These are phyloP conservation scores for Cololabis saira DNA, from an alignment of 2,113 vertebrate species.

Conservation along the genomic window DNA sequence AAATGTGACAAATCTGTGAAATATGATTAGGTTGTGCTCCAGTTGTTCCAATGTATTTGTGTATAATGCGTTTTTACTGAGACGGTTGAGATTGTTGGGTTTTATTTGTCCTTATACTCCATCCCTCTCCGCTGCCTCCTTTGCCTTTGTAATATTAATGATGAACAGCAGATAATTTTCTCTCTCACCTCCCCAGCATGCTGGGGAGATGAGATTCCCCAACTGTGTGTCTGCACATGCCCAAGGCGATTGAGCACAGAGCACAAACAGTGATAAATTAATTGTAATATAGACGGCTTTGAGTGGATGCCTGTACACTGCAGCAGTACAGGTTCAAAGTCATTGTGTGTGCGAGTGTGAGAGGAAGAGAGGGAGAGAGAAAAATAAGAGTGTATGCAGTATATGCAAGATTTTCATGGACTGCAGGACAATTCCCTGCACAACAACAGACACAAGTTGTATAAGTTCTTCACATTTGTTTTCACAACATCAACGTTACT, in stretches of 20 bases:
- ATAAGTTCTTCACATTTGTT: conserved; percentile 1
- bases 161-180: conserved; percentile 45
- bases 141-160: conserved; percentile 55
- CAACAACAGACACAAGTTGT: conserved; percentile 9
- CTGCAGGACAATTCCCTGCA: conserved; percentile 21
- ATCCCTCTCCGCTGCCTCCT: conserved; percentile 14
- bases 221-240: conserved; percentile 49
- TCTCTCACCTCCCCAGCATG: conserved; percentile 52
- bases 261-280: conserved; percentile 55
- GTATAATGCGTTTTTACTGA: conserved; percentile 23
- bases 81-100: conserved; percentile 10
- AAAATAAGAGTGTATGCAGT: background rate
- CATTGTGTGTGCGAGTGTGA: conserved; percentile 2
- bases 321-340: conserved; percentile 47
- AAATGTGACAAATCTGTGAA: conserved; percentile 38
- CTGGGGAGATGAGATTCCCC: conserved; percentile 57
- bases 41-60: conserved; percentile 16
- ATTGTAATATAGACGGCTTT: conserved; percentile 58
- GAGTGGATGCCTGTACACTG: conserved; percentile 26
- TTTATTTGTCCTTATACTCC: conserved; percentile 20
- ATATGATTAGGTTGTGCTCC: conserved; percentile 27
- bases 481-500: conserved; percentile 7
- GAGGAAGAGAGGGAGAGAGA: background rate
- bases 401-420: conserved; percentile 11
- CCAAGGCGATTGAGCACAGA: conserved; percentile 43